Evolutionary conservation across 2,888 invertebrate genomes (phyloP), one percentile per base, ranked within the genome.

Genomic region (Clivina fossor): DNA sequence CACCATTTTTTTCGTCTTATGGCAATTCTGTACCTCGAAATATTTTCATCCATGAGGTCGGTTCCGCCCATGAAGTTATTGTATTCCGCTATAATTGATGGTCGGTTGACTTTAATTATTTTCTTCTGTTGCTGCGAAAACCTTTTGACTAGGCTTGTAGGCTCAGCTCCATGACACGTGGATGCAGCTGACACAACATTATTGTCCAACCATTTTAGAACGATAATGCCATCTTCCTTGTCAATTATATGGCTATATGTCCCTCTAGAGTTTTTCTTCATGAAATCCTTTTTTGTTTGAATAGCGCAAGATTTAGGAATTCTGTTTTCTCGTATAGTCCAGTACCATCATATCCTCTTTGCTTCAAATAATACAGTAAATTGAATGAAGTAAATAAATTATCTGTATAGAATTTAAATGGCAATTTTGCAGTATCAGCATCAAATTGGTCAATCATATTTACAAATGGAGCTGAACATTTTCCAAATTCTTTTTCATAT

Each of bases 401-500:
- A 40, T 65, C 65, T 49, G 60, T 58, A 56, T 60, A 64, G 43
- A 66, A 58, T 22, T 48, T 48, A 53, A 56, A 64, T 26, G 61
- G 61, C 16, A 63, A 30, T 11, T 28, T 16, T 59, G 54, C 58
- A 18, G 55, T 53, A 20, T 58, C 48, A 22, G 47, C 32, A 8
- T 58, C 37, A 5, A 64, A 61, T 28, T 63, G 57, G 9, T 66
- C 63, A 2, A 61, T 32, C 59, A 64, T 59, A 11, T 8, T 11
- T n/a, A 61, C 15, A 30, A 60, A 22, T 15, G 58, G 64, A 11
- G 63, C 61, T 22, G 66, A 47, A 18, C 60, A 56, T 51, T 65
- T 66, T 13, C 66, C 65, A 61, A 65, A 63, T 11, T 46, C 11
- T 49, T 44, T 33, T 46, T 66, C 60, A 51, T 63, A 62, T 9